Evolutionary conservation across 2,888 invertebrate genomes (phyloP).

Genomic region (Euspilapteryx auroguttella): DNA sequence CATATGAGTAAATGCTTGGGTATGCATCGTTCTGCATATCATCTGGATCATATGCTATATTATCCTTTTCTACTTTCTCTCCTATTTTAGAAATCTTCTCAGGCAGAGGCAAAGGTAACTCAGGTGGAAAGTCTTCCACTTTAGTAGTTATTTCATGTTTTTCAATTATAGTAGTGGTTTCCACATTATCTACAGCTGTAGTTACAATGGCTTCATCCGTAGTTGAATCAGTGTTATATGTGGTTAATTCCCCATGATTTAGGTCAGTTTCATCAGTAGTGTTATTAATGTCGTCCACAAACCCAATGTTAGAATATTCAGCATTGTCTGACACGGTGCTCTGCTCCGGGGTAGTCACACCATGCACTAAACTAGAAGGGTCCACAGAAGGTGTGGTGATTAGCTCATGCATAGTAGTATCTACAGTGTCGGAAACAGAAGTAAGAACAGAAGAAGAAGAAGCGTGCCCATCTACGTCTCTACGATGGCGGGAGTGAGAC

Average conservation of each 20-base stretch:
- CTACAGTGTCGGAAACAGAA: slow-evolving; percentile 35
- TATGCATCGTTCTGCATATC: slow-evolving; percentile 44
- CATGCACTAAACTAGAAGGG: slow-evolving; percentile 52
- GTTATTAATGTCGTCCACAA: slow-evolving; percentile 20
- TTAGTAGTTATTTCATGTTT: slow-evolving; percentile 8
- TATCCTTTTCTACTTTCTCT: slow-evolving; percentile 6
- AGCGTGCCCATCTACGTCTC: slow-evolving; percentile 68
- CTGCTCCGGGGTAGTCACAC: too few relatives aligned
- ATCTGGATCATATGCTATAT: slow-evolving; percentile 38
- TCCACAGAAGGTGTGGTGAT: slow-evolving; percentile 37
- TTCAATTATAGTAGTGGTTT: background rate
- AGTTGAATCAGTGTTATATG: slow-evolving; percentile 17
- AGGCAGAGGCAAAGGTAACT: too few relatives aligned
- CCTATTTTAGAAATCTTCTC: too few relatives aligned
- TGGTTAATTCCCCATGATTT: slow-evolving; percentile 11
- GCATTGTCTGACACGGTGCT: too few relatives aligned
- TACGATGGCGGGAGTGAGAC: slow-evolving; percentile 68
- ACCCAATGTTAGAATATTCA: too few relatives aligned
- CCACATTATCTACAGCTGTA: background rate
- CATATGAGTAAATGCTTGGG: slow-evolving; percentile 39
- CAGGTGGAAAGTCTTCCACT: too few relatives aligned
- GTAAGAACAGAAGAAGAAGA: slow-evolving; percentile 23
- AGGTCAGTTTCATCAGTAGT: slow-evolving; percentile 32
- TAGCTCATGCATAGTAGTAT: too few relatives aligned
- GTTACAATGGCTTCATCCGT: slow-evolving; percentile 8